These are phyloP conservation scores for Scaptomyza graminum DNA, from an alignment of 1,140 invertebrate genomes.

Conservation along the genomic window DNA sequence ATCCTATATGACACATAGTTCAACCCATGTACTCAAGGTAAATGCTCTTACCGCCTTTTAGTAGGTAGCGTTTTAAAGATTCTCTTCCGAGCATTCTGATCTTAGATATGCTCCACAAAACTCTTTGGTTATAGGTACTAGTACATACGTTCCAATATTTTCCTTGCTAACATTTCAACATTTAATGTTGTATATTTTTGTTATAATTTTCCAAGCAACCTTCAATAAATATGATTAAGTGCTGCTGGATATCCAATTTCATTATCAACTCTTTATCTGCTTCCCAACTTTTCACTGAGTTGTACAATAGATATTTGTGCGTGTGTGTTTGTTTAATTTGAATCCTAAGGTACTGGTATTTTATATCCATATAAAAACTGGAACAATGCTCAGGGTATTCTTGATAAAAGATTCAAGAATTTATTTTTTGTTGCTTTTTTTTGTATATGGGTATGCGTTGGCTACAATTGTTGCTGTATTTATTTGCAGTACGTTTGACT, in stretches of 20 bases:
- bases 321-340: constrained; percentile 56
- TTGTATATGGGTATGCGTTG: constrained; percentile 36
- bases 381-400: constrained; percentile 61
- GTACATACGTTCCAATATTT: constrained; percentile 1
- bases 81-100: constrained; percentile 9
- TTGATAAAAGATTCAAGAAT: constrained; percentile 63
- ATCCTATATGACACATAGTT: constrained; percentile 48
- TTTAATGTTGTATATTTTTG: constrained; percentile 32
- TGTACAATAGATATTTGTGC: constrained; percentile 73
- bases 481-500: constrained; percentile 35
- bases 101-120: constrained; percentile 15
- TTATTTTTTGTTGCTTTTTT: constrained; percentile 31
- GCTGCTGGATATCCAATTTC: constrained; percentile 13
- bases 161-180: constrained; percentile 30
- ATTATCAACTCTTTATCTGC: constrained; percentile 21
- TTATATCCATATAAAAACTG: constrained; percentile 59
- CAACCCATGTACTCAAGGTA: constrained; percentile 23
- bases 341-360: constrained; percentile 67
- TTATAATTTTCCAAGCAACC: constrained; percentile 17
- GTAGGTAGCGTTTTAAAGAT: constrained; percentile 17
- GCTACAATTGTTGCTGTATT: constrained; percentile 56
- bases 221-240: constrained; percentile 25
- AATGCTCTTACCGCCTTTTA: constrained; percentile 14
- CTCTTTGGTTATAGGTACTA: constrained; percentile 12
- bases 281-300: constrained; percentile 18